Evolutionary conservation across 2,113 vertebrate species (phyloP).

Genomic region (Leuciscus idus): DNA sequence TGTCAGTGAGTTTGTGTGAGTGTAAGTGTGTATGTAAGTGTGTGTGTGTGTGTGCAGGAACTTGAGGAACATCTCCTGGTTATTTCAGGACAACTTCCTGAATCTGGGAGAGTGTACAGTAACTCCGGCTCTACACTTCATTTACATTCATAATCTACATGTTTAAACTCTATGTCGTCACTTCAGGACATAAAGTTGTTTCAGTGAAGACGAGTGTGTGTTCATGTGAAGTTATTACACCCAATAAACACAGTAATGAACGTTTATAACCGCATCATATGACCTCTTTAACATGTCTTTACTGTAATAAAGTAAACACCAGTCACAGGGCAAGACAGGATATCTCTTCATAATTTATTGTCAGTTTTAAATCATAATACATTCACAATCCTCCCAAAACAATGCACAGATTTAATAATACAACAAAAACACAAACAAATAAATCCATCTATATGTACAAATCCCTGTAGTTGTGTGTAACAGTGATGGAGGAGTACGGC

Average conservation of each 20-base stretch:
- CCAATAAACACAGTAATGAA: too few species aligned
- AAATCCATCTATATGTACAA: constrained; percentile 50
- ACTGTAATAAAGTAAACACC: background rate
- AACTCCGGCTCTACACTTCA: too few species aligned
- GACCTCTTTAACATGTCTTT: background rate
- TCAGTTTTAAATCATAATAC: constrained; percentile 48
- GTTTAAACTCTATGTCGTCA: background rate
- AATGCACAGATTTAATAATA: constrained; percentile 44
- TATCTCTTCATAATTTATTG: constrained; percentile 34
- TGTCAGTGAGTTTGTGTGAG: too few species aligned
- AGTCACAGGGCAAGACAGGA: background rate
- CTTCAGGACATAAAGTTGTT: background rate
- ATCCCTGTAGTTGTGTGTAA: constrained; percentile 42
- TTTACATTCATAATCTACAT: too few species aligned
- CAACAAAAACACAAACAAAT: constrained; percentile 52
- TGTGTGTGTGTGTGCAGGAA: background rate
- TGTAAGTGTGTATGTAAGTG: too few species aligned
- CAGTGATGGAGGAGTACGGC: background rate
- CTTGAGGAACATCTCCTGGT: background rate
- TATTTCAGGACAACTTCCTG: too few species aligned
- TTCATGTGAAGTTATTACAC: too few species aligned
- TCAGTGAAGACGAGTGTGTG: too few species aligned
- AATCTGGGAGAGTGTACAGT: too few species aligned
- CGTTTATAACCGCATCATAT: background rate
- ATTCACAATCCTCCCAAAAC: constrained; percentile 46